Evolutionary conservation across 2,797 vertebrate species (phyloP).

Genomic region (Sandelia bainsii): DNA sequence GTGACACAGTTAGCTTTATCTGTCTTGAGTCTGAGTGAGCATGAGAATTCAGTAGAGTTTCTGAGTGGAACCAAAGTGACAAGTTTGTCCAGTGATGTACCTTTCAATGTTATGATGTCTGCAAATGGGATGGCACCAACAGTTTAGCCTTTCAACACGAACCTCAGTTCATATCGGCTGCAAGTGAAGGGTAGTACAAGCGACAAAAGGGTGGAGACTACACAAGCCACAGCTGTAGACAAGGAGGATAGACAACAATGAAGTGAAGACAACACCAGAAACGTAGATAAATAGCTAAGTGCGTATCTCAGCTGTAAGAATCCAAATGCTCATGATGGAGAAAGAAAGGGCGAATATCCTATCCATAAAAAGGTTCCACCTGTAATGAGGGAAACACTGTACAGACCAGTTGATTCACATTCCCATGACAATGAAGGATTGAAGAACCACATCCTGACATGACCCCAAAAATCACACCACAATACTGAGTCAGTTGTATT

Average conservation of each 20-base stretch:
- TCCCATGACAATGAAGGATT: background rate
- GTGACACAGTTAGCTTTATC: background rate
- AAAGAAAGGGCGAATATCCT: background rate
- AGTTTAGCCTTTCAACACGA: constrained; percentile 4
- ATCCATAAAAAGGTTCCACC: no score
- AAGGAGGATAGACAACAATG: constrained; percentile 3
- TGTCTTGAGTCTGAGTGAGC: constrained; percentile 9
- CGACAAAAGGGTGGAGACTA: background rate
- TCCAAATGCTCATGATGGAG: background rate
- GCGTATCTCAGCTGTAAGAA: background rate
- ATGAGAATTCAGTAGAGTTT: background rate
- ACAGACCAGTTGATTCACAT: background rate
- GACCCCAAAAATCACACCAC: background rate
- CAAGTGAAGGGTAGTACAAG: background rate
- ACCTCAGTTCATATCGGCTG: background rate
- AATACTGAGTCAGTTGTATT: background rate
- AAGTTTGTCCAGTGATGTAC: background rate
- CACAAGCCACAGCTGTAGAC: background rate
- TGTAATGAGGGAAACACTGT: background rate
- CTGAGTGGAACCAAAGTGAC: background rate
- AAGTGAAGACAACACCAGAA: background rate
- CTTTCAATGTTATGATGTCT: background rate
- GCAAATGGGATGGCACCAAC: background rate
- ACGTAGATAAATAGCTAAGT: background rate
- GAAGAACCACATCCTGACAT: background rate